phyloP scores from a whole-genome alignment of 2,797 vertebrate genomes.

The Hemitrygon akajei region DNA sequence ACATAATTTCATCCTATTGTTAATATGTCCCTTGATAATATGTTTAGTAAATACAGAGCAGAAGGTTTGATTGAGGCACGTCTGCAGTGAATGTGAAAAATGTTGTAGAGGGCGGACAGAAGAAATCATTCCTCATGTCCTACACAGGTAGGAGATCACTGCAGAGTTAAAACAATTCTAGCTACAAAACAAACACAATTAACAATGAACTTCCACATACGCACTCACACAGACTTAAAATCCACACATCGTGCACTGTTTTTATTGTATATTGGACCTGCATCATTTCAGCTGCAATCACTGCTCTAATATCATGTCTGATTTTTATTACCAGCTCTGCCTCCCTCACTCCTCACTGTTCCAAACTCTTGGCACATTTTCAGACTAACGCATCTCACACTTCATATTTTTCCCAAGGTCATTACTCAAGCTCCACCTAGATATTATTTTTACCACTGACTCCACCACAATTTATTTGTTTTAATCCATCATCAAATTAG shows the following conservation, averaged over 20 bases:
- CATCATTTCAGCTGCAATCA: neutral
- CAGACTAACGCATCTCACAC: neutral
- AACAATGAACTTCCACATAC: neutral
- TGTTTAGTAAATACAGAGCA: neutral
- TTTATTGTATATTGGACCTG: neutral
- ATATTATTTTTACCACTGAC: conserved; percentile 12
- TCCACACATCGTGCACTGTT: neutral
- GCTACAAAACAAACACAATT: neutral
- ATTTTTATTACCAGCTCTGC: neutral
- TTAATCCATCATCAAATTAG: conserved; percentile 61
- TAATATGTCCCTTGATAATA: neutral
- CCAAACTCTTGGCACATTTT: neutral
- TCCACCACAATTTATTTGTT: conserved; percentile 12
- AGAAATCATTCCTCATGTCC: neutral
- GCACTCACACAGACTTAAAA: neutral
- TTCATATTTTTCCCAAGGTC: neutral
- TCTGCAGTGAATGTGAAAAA: neutral
- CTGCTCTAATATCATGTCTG: neutral
- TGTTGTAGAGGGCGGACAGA: neutral
- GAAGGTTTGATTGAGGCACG: neutral
- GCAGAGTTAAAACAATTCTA: neutral
- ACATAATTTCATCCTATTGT: neutral
- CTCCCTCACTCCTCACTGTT: no score
- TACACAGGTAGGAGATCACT: neutral
- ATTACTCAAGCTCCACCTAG: neutral